Percentiles rank a stretch among this genome's conserved stretches.
Evolutionary conservation across 2,797 vertebrate genomes (phyloP).

Genomic region (Orestias chungarensis): DNA sequence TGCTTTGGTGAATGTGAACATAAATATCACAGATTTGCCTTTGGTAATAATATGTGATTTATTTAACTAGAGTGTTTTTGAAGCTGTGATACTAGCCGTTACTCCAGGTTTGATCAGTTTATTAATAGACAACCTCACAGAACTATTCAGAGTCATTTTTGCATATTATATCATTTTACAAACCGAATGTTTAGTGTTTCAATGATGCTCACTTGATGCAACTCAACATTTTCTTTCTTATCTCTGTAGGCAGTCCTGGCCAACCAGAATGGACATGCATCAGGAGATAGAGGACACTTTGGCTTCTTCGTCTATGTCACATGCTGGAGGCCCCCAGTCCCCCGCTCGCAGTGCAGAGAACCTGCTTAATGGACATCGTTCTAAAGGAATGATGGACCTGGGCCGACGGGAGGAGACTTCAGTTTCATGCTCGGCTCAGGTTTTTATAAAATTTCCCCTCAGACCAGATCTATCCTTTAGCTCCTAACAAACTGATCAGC

Average conservation of each 20-base stretch:
- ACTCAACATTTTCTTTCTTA: neutral
- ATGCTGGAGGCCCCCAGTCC: slow-evolving; percentile 86
- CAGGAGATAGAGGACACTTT: slow-evolving; percentile 97
- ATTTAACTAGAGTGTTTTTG: neutral
- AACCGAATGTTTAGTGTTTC: neutral
- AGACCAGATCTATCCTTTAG: neutral
- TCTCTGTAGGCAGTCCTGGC: slow-evolving; percentile 91
- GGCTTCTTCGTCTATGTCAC: slow-evolving; percentile 91
- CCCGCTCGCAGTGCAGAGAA: slow-evolving; percentile 89
- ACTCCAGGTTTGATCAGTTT: neutral
- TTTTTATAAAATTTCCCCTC: slow-evolving; percentile 5
- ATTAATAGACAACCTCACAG: neutral
- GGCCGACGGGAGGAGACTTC: slow-evolving; percentile 86
- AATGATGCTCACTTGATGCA: neutral
- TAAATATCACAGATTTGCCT: too few relatives aligned
- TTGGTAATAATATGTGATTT: neutral
- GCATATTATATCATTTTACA: too few relatives aligned
- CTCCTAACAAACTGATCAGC: neutral
- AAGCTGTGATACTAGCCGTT: neutral
- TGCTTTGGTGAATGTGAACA: too few relatives aligned
- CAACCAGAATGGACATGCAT: slow-evolving; percentile 92
- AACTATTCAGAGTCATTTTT: too few relatives aligned
- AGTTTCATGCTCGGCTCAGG: slow-evolving; percentile 67
- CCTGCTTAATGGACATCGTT: slow-evolving; percentile 91
- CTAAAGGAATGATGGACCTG: slow-evolving; percentile 87